These are phyloP conservation scores for Oryzias celebensis DNA, from an alignment of 2,113 vertebrate species.

Conservation along the genomic window DNA sequence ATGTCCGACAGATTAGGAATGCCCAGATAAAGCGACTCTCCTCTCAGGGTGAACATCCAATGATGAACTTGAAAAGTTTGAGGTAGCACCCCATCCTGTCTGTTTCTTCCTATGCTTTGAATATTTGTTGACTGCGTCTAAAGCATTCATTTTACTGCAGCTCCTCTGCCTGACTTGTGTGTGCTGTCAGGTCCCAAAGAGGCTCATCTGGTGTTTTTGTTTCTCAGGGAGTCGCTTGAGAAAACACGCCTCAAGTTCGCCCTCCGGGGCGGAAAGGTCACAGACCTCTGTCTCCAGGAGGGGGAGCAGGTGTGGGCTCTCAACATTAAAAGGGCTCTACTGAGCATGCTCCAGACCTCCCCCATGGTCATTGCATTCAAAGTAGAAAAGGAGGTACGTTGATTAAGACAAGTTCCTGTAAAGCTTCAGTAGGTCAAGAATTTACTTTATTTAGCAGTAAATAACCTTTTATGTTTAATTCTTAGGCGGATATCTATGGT, in stretches of 20 bases:
- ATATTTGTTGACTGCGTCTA: too few relatives aligned
- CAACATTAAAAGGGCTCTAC: conserved; percentile 85
- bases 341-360: conserved; percentile 85
- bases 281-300: conserved; percentile 78
- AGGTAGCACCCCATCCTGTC: conserved; percentile 67
- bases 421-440: too few relatives aligned
- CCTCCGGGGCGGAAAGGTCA: conserved; percentile 80
- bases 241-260: conserved; percentile 80
- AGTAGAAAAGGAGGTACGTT: conserved; percentile 78
- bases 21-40: conserved; percentile 78
- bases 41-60: conserved; percentile 74
- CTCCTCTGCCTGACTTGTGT: conserved; percentile 51
- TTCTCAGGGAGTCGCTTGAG: conserved; percentile 80
- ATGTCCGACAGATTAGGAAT: conserved; percentile 77
- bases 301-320: conserved; percentile 83
- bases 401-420: not conserved
- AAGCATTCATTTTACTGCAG: conserved; percentile 3
- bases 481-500: conserved; percentile 83
- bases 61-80: conserved; percentile 74
- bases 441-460: conserved; percentile 8
- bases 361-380: conserved; percentile 36
- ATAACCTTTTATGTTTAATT: conserved; percentile 3
- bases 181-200: conserved; percentile 44
- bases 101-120: conserved; percentile 3
- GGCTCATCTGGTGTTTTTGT: conserved; percentile 76